Evolutionary conservation across 23 tunicate species (phyloP).

Genomic region (Styela plicata): DNA sequence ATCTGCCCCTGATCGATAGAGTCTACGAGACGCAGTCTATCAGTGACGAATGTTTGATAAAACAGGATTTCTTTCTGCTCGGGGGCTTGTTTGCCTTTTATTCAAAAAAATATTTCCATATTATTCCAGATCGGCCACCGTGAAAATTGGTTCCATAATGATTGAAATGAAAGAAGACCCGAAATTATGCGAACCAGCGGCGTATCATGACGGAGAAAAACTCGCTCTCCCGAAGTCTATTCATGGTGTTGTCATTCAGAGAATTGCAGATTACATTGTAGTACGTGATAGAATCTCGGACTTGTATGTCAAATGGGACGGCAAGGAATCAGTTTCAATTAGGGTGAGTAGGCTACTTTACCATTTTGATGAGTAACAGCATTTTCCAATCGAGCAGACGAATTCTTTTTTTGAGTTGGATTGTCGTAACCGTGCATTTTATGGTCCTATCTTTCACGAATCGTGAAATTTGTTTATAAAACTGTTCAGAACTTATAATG

Average conservation of each 20-base stretch:
- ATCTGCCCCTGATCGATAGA: no score
- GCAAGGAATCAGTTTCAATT: constrained; percentile 68
- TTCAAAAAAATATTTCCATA: not conserved
- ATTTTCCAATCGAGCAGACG: no score
- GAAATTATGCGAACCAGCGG: constrained; percentile 66
- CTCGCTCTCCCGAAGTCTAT: constrained; percentile 78
- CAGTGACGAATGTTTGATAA: no score
- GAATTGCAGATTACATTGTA: constrained; percentile 90
- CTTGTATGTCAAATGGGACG: constrained; percentile 90
- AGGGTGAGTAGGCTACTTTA: constrained; percentile 61
- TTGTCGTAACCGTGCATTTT: no score
- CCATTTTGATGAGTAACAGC: no score
- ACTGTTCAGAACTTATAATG: no score
- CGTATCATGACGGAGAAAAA: constrained; percentile 53
- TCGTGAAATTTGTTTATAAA: no score
- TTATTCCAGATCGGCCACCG: constrained; percentile 44
- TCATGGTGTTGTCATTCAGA: constrained; percentile 83
- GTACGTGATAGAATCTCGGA: constrained; percentile 85
- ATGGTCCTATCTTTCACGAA: no score
- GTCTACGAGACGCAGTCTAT: no score
- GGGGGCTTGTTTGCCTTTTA: not conserved
- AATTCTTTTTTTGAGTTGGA: no score
- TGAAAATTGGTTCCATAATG: constrained; percentile 52
- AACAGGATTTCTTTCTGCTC: no score
- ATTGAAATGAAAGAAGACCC: constrained; percentile 64